Conservation (phyloP, 2,113 vertebrate species). For the Chrysochloris asiatica region DNA sequence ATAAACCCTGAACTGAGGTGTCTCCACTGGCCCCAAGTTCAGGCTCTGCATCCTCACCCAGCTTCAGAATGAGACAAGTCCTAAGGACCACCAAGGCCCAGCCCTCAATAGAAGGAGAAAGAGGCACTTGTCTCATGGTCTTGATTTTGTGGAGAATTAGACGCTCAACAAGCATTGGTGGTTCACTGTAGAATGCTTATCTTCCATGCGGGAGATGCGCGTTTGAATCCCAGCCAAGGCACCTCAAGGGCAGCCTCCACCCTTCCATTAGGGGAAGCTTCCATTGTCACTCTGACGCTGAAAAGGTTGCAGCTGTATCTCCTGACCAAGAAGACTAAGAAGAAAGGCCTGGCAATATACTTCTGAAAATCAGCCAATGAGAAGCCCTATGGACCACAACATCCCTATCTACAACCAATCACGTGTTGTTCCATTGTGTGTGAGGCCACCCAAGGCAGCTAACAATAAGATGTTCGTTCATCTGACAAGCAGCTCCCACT, state of each 20-base stretch:
- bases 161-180: neutral
- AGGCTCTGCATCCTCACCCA: neutral
- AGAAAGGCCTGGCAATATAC: neutral
- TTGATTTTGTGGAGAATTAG: neutral
- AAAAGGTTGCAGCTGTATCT: no score
- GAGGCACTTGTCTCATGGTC: no score
- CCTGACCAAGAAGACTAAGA: neutral
- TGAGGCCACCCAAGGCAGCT: no score
- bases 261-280: neutral
- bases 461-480: neutral
- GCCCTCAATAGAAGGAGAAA: neutral
- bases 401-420: no score
- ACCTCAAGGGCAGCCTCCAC: no score
- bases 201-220: neutral
- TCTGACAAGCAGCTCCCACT: neutral
- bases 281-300: neutral
- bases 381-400: no score
- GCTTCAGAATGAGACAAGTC: neutral
- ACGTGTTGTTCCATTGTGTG: no score
- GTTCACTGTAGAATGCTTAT: neutral
- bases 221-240: neutral
- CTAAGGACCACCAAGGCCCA: neutral
- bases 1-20: rapidly evolving
- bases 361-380: neutral
- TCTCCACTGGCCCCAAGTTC: neutral